Base-by-base conservation (phyloP, 1,140 invertebrate species). In the Muscidifurax raptorellus region DNA sequence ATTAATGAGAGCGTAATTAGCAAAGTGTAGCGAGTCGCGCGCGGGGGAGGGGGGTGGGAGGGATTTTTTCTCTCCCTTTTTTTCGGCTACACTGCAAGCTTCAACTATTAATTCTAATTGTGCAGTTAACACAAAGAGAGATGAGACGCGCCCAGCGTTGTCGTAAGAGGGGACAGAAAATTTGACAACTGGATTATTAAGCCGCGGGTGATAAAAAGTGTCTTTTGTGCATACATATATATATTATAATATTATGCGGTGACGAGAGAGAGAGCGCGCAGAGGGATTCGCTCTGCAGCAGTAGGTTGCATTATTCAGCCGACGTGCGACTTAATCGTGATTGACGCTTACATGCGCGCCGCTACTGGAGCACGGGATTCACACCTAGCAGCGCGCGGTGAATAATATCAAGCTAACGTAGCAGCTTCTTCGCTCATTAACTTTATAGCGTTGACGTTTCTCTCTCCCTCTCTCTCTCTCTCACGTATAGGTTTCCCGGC, bases 1-100 rank as follows among this genome's bases (percentile, higher is more conserved):
- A 82, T 76, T 75, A 75, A 76, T 82, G 74, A 82, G 72, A 13
- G 32, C 44, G 81, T 67, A 82, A 76, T 82, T 82, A 82, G 71
- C 71, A n/a, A 66, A 66, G 22, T 76, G 52, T 76, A 67, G n/a
- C n/a, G 80, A 76, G 5, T 76, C n/a, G n/a, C n/a, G n/a, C n/a
- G n/a, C n/a, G n/a, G n/a, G n/a, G 13, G 28, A 76, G 64, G 36
- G 9, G 36, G 9, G 36, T 2, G 32, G 32, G 32, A 32, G n/a
- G 9, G 10, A 40, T 40, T 40, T 40, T 40, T 9, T 9, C 10
- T 9, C 36, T 40, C 10, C 10, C 10, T 36, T 36, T 36, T 36
- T 36, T 40, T 40, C 7, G 36, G 36, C 36, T 10, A 40, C 6
- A 36, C 36, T 59, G 22, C 52, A 59, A n/a, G 44, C 27, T 64